Percentiles rank a stretch among this genome's conserved stretches.
Evolutionary conservation across 2,113 vertebrate species (phyloP).

Genomic region (Phainopepla nitens): DNA sequence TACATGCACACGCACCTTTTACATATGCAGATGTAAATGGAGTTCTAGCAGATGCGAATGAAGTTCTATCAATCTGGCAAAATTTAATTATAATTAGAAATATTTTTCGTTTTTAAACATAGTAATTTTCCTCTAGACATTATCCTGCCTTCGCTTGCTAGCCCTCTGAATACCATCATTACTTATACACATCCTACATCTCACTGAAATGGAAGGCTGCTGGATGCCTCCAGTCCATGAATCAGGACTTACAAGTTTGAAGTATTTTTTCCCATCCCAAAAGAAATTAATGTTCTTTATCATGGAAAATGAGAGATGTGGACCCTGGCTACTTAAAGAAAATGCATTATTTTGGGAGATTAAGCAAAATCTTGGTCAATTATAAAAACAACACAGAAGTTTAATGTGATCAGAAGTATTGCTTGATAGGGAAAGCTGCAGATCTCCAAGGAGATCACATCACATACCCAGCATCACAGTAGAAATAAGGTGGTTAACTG

Average conservation of each 20-base stretch:
- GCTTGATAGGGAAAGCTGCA: not conserved
- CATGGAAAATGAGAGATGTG: not conserved
- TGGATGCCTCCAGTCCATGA: not conserved
- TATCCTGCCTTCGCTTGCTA: not conserved
- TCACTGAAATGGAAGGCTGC: not conserved
- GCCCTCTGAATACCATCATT: not conserved
- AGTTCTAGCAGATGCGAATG: not conserved
- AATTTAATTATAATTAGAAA: not conserved
- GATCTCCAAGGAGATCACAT: not conserved
- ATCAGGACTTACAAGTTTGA: not conserved
- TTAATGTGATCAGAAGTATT: not conserved
- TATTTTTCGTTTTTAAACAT: not conserved
- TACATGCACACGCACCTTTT: not conserved
- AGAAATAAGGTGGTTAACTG: not conserved
- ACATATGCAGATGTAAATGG: not conserved
- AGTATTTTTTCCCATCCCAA: not conserved
- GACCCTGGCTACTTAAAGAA: not conserved
- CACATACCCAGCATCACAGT: not conserved
- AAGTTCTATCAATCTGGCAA: not conserved
- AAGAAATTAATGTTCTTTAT: not conserved
- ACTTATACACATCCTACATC: not conserved
- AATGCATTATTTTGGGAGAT: not conserved
- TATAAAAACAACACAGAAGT: not conserved
- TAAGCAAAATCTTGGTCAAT: not conserved
- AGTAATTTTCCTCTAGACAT: not conserved